Conservation (phyloP, 92 coral and sea anemone genomes). For the Epizoanthus fatuus region DNA sequence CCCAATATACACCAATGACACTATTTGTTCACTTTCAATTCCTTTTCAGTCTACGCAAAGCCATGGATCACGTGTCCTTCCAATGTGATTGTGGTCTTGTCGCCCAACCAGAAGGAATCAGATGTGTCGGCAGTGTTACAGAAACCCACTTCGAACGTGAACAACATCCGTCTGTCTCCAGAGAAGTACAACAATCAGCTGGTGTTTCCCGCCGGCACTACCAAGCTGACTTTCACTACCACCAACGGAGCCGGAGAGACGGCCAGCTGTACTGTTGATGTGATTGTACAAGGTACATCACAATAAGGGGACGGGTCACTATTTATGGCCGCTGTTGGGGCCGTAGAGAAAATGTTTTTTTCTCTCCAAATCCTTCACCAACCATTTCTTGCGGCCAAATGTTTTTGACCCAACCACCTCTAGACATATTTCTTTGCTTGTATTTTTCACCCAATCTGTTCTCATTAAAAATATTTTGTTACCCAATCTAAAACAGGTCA, state of each 20-base stretch:
- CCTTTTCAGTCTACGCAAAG: conserved; percentile 17
- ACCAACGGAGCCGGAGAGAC: conserved; percentile 26
- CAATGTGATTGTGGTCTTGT: conserved; percentile 16
- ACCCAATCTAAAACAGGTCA: too few species aligned
- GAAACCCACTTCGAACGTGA: conserved; percentile 17
- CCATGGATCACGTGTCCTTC: conserved; percentile 48
- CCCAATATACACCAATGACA: too few species aligned
- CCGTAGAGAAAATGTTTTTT: too few species aligned
- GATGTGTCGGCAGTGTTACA: conserved; percentile 6
- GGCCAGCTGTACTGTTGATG: conserved; percentile 9
- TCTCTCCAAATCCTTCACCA: too few species aligned
- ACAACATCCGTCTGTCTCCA: conserved; percentile 9
- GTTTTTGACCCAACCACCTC: too few species aligned
- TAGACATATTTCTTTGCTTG: too few species aligned
- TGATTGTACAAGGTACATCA: conserved; percentile 27
- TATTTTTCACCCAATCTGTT: too few species aligned
- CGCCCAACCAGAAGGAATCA: conserved; percentile 10
- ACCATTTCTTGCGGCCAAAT: too few species aligned
- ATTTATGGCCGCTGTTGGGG: too few species aligned
- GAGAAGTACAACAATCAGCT: conserved; percentile 23
- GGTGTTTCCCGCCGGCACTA: conserved; percentile 22
- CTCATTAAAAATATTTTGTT: too few species aligned
- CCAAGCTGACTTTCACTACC: conserved; percentile 16
- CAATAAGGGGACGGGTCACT: too few species aligned
- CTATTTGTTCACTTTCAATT: too few species aligned